A percentile compares a stretch with the other conserved stretches of the same genome.
Evolutionary conservation across 2,113 vertebrate species (phyloP).

Genomic region (Vireo altiloquus): DNA sequence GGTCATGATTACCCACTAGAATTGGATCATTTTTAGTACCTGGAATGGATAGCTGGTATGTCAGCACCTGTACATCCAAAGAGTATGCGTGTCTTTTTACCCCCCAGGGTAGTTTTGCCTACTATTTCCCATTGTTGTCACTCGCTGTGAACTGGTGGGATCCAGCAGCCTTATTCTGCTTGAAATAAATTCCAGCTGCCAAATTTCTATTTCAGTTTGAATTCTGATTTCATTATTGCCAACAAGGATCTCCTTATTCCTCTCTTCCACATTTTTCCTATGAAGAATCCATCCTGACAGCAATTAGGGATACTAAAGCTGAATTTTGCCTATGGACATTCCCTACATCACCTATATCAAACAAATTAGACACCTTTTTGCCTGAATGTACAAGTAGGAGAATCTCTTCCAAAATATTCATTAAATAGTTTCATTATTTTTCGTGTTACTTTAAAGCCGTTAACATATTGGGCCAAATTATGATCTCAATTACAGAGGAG

Average conservation of each 20-base stretch:
- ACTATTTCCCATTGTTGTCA: background rate
- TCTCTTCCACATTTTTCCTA: background rate
- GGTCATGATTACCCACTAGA: background rate
- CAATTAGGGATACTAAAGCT: background rate
- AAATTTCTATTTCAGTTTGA: background rate
- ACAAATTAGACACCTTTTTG: constrained; percentile 41
- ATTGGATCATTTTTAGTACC: background rate
- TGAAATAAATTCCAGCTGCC: background rate
- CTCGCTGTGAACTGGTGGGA: background rate
- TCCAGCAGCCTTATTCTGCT: background rate
- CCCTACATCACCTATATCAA: constrained; percentile 20
- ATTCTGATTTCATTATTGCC: background rate
- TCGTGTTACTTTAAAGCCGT: constrained; percentile 21
- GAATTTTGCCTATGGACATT: background rate
- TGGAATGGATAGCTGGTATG: background rate
- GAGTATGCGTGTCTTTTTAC: background rate
- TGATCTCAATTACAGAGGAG: constrained; percentile 14
- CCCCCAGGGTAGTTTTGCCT: background rate
- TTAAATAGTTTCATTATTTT: constrained; percentile 55
- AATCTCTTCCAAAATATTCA: constrained; percentile 56
- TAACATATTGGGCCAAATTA: constrained; percentile 23
- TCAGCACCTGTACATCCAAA: background rate
- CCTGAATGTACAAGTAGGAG: constrained; percentile 32
- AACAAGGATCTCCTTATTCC: background rate
- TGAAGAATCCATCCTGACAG: background rate